Conservation (phyloP, 2,113 vertebrate species). For the Pterocles gutturalis region DNA sequence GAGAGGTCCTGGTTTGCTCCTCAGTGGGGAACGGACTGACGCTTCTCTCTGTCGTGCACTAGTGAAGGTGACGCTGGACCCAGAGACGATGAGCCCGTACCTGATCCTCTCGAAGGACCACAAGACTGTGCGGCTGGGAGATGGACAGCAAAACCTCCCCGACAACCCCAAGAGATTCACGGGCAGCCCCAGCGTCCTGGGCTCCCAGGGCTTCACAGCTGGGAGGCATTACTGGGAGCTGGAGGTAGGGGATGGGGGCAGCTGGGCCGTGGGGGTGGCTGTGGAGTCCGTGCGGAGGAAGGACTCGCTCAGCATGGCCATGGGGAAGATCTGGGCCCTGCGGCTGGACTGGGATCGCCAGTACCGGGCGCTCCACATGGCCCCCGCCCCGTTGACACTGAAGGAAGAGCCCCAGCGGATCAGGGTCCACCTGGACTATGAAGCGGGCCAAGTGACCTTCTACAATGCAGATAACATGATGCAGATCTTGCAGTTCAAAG, state of each 20-base stretch:
- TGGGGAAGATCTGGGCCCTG: conserved; percentile 45
- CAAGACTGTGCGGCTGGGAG: background rate
- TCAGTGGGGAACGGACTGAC: fast-evolving
- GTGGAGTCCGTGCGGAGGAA: conserved; percentile 66
- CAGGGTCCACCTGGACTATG: conserved; percentile 25
- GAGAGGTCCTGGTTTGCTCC: background rate
- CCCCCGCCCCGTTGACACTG: fast-evolving
- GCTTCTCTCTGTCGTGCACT: fast-evolving
- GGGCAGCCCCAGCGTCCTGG: conserved; percentile 30
- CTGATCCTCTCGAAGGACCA: conserved; percentile 40
- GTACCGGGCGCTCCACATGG: background rate
- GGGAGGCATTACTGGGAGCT: conserved; percentile 78
- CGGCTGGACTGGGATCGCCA: background rate
- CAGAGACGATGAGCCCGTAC: background rate
- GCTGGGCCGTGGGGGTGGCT: conserved; percentile 73
- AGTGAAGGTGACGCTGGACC: conserved; percentile 69
- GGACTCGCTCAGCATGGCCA: fast-evolving
- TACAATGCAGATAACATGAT: background rate
- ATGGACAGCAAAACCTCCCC: background rate
- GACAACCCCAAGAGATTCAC: conserved; percentile 58
- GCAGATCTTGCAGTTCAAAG: background rate
- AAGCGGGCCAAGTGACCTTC: conserved; percentile 34
- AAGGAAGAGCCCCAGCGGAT: background rate
- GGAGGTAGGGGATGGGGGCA: background rate
- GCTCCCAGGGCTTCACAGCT: background rate